Conservation (phyloP, 2,888 invertebrate genomes). For the Eristalis tenax region DNA sequence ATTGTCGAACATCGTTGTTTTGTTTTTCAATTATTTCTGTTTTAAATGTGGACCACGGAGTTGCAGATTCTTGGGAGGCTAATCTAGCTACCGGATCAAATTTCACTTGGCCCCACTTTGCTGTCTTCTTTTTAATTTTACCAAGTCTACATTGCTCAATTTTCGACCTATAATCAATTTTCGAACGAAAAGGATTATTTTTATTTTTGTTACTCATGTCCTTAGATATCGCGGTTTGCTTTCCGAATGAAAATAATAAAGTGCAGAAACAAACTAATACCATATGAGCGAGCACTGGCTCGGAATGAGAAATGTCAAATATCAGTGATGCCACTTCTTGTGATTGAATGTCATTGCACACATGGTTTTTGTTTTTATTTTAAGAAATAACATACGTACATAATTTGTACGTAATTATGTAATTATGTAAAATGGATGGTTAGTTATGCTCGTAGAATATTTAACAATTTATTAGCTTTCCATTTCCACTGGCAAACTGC, state of each 20-base stretch:
- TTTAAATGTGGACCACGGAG: slow-evolving; percentile 77
- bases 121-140: slow-evolving; percentile 50
- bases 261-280: background rate
- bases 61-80: slow-evolving; percentile 71
- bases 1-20: slow-evolving; percentile 66
- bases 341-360: too few species aligned
- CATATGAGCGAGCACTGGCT: background rate
- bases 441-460: too few species aligned
- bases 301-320: background rate
- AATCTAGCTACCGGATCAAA: slow-evolving; percentile 73
- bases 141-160: too few species aligned
- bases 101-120: slow-evolving; percentile 75
- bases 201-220: slow-evolving; percentile 19
- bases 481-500: too few species aligned
- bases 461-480: too few species aligned
- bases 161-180: background rate
- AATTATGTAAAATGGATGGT: too few species aligned
- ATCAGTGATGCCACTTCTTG: background rate
- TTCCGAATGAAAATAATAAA: too few species aligned
- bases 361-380: too few species aligned
- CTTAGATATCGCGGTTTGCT: background rate
- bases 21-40: slow-evolving; percentile 75
- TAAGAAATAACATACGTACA: too few species aligned
- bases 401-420: too few species aligned
- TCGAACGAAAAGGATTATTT: slow-evolving; percentile 56